These are phyloP conservation scores for Trichogramma pretiosum DNA, from an alignment of 1,140 invertebrate genomes.

Conservation along the genomic window DNA sequence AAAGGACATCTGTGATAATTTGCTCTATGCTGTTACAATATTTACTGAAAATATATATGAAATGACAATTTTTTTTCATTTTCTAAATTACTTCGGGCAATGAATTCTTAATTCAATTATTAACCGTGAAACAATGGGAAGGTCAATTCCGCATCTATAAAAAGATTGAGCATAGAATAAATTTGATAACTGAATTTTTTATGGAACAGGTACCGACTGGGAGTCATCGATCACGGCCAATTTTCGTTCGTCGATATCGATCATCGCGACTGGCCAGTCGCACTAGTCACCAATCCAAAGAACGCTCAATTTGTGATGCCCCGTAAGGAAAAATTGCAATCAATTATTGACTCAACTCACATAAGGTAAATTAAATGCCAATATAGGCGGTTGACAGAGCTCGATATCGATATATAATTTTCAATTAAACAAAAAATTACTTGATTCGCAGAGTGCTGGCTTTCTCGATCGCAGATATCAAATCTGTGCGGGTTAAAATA, in stretches of 20 bases:
- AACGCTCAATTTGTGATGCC: conserved; percentile 65
- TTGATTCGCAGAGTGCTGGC: conserved; percentile 53
- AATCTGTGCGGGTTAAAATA: conserved; percentile 56
- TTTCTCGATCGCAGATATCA: conserved; percentile 61
- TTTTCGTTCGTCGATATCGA: conserved; percentile 80
- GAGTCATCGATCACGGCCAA: conserved; percentile 79
- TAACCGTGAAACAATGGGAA: too few species aligned
- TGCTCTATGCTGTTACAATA: too few species aligned
- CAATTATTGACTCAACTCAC: conserved; percentile 65
- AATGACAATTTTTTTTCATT: not conserved
- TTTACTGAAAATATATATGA: too few species aligned
- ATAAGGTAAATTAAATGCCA: conserved; percentile 51
- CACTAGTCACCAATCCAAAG: conserved; percentile 85
- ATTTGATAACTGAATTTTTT: not conserved
- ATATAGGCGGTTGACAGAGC: not conserved
- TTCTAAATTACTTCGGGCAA: not conserved
- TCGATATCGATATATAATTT: conserved; percentile 6
- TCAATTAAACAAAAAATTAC: not conserved
- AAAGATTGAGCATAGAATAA: too few species aligned
- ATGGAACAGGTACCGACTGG: conserved; percentile 60
- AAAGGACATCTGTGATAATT: too few species aligned
- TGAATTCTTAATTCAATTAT: not conserved
- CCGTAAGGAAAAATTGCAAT: conserved; percentile 61
- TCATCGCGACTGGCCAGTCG: conserved; percentile 71
- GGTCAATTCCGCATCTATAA: too few species aligned